These are phyloP conservation scores for Orussus abietinus DNA, from an alignment of 1,140 invertebrate species.

Conservation along the genomic window DNA sequence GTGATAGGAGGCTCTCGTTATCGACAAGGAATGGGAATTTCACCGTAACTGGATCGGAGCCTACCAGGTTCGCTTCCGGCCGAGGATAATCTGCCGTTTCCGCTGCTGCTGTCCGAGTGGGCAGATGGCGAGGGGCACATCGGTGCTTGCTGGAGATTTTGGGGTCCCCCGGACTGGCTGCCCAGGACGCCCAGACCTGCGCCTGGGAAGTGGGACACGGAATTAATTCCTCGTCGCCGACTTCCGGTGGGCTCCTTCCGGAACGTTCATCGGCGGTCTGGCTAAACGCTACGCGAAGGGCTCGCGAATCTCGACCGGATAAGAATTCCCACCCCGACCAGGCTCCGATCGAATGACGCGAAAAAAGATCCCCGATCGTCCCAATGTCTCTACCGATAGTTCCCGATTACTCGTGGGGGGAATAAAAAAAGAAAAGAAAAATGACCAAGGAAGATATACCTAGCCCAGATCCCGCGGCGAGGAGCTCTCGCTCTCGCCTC, in stretches of 20 bases:
- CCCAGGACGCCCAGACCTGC: conserved; percentile 57
- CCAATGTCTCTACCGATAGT: too few relatives aligned
- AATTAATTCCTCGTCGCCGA: too few relatives aligned
- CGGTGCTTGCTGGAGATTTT: conserved; percentile 56
- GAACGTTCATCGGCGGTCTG: too few relatives aligned
- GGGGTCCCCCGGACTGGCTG: conserved; percentile 55
- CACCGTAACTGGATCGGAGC: conserved; percentile 32
- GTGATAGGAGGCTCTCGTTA: too few relatives aligned
- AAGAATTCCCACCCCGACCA: too few relatives aligned
- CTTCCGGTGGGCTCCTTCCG: too few relatives aligned
- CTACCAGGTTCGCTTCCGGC: conserved; percentile 69
- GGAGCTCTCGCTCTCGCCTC: conserved; percentile 75
- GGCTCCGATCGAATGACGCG: too few relatives aligned
- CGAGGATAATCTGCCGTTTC: conserved; percentile 71
- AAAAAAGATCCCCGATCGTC: too few relatives aligned
- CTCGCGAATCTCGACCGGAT: too few relatives aligned
- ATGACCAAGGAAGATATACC: conserved; percentile 28
- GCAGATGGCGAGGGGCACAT: conserved; percentile 75
- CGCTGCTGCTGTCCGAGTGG: conserved; percentile 77
- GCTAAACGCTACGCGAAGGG: too few relatives aligned
- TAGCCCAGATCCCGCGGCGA: conserved; percentile 64
- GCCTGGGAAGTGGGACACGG: too few relatives aligned
- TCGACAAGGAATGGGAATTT: too few relatives aligned
- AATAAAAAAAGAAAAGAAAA: not conserved
- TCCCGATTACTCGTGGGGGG: not conserved